Evolutionary conservation across 1,140 invertebrate species (phyloP), one percentile per base, ranked within the genome.

Genomic region (Drosophila obscura): DNA sequence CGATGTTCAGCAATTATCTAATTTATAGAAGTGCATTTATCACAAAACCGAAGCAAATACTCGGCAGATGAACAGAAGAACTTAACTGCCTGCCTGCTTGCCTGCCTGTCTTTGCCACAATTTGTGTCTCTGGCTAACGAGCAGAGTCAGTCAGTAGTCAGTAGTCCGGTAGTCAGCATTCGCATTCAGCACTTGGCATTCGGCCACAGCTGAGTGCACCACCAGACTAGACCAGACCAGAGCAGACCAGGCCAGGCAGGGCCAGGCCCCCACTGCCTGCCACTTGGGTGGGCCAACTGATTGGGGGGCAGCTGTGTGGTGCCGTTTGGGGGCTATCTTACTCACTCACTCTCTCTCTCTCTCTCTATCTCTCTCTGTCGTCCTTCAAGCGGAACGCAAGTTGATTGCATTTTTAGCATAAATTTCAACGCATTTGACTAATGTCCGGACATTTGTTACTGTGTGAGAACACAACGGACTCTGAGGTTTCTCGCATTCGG

Each of bases 401-500:
- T 73, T 89, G 83, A 88, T 88, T 88, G 83, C 83, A 88, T 88
- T 88, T 88, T 88, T 77, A 89, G 83, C 83, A 88, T 88, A 88
- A 88, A 88, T 88, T 88, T 88, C 79, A 88, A 88, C 83, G 84
- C 84, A 88, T 83, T 88, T 87, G 83, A 87, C 83, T 87, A 87
- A 87, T 87, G 83, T 83, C 62, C 62, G 52, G 67, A 77, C 68
- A 87, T 87, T 87, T 87, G 83, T 87, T 77, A 87, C 65, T 74
- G 52, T 50, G 50, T 26, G 63, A 59, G 60, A 19, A 19, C 19
- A 19, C 19, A 19, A 19, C 19, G 41, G 55, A 43, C 49, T 39
- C 35, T 39, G 51, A 66, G 43, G 51, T 60, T 62, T 59, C 55
- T 69, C 50, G 16, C 56, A 49, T 61, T 69, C 35, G 52, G 59